These are phyloP conservation scores for Sceloporus undulatus DNA, from an alignment of 2,113 vertebrate species.

Conservation along the genomic window DNA sequence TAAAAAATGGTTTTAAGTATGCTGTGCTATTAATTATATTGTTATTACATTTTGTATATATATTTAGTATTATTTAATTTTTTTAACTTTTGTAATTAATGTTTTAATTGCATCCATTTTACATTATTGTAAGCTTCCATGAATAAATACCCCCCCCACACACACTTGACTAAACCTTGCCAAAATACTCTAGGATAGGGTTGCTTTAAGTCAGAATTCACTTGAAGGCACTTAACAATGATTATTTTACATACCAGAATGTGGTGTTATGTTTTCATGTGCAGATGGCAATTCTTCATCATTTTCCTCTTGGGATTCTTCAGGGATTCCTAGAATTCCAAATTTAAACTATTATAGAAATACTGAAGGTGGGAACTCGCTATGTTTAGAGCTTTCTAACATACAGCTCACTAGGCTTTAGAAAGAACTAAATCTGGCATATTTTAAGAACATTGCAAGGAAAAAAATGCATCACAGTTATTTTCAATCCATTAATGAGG, in stretches of 20 bases:
- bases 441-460: neutral
- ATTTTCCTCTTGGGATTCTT: conserved; percentile 63
- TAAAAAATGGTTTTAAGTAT: too few species aligned
- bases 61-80: too few species aligned
- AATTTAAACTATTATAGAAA: conserved; percentile 41
- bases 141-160: too few species aligned
- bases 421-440: neutral
- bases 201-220: too few species aligned
- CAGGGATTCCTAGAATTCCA: conserved; percentile 65
- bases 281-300: conserved; percentile 54
- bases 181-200: too few species aligned
- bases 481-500: neutral
- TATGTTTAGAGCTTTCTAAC: conserved; percentile 17
- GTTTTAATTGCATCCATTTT: too few species aligned
- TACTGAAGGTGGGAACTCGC: neutral
- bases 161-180: too few species aligned
- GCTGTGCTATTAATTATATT: too few species aligned
- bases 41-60: too few species aligned
- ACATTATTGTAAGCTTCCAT: too few species aligned
- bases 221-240: too few species aligned
- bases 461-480: neutral
- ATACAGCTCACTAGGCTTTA: neutral
- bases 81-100: too few species aligned
- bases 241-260: conserved; percentile 59
- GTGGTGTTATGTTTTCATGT: conserved; percentile 45